phyloP scores from a whole-genome alignment of 1,140 invertebrate genomes.

The Saxidomus purpurata region DNA sequence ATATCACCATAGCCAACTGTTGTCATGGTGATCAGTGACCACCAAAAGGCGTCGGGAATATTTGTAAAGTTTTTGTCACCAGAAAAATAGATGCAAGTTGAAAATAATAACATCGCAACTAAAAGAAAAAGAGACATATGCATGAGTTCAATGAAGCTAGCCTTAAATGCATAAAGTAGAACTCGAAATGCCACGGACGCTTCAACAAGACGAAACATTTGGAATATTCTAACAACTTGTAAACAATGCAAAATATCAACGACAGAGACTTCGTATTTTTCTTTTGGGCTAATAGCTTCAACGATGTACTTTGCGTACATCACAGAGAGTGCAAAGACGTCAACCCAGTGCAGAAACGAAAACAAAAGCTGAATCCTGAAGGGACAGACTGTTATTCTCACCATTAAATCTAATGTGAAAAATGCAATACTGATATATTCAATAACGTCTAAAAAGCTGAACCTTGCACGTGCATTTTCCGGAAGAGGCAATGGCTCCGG shows the following conservation, averaged over 20 bases:
- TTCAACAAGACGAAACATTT: constrained; percentile 73
- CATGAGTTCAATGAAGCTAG: constrained; percentile 71
- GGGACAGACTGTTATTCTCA: constrained; percentile 26
- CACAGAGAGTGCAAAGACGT: constrained; percentile 50
- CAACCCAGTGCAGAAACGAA: constrained; percentile 60
- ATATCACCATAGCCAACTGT: constrained; percentile 96
- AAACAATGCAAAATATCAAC: constrained; percentile 67
- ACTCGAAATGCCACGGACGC: constrained; percentile 99
- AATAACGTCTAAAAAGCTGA: constrained; percentile 29
- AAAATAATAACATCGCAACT: constrained; percentile 74
- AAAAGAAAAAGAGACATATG: constrained; percentile 73
- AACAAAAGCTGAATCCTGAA: background rate
- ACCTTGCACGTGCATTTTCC: constrained; percentile 39
- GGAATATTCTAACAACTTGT: constrained; percentile 75
- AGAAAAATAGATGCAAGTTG: constrained; percentile 72
- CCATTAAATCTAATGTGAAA: constrained; percentile 28
- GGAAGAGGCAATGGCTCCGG: background rate
- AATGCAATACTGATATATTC: constrained; percentile 48
- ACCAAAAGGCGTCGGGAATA: constrained; percentile 98
- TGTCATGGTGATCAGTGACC: constrained; percentile 99
- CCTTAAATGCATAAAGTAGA: constrained; percentile 93
- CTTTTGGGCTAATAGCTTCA: constrained; percentile 32
- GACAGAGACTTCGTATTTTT: constrained; percentile 53
- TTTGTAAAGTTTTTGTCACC: constrained; percentile 86
- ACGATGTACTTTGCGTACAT: constrained; percentile 51